Evolutionary conservation across 2,113 vertebrate species (phyloP).

Genomic region (Pionites leucogaster): DNA sequence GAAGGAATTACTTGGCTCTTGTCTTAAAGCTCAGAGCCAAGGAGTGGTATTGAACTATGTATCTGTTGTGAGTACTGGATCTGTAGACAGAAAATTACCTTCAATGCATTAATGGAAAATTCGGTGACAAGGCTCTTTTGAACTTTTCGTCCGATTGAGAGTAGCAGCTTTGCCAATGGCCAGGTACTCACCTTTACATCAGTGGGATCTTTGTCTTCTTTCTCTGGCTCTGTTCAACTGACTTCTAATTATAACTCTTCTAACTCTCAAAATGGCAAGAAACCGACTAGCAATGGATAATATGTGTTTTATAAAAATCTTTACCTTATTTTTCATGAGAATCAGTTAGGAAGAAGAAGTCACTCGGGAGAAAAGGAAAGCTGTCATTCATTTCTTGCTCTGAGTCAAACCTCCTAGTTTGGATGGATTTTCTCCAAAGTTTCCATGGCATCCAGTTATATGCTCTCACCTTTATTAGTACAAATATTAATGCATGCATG

Average conservation of each 20-base stretch:
- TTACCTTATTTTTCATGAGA: neutral
- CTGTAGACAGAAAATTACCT: neutral
- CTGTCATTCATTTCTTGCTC: conserved; percentile 1
- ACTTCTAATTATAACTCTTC: neutral
- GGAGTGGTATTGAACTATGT: neutral
- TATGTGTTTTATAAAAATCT: neutral
- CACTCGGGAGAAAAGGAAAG: conserved; percentile 14
- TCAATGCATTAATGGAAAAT: neutral
- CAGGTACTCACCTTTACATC: neutral
- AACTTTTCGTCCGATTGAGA: neutral
- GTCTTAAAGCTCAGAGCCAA: neutral
- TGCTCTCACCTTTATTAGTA: conserved; percentile 5
- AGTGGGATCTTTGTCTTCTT: neutral
- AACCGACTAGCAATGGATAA: neutral
- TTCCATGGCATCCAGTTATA: neutral
- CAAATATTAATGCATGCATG: neutral
- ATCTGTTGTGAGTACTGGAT: neutral
- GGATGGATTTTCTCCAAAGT: neutral
- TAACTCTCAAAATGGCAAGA: neutral
- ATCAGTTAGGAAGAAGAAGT: neutral
- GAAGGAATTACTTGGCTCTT: neutral
- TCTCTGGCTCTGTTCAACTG: neutral
- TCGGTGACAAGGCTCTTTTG: neutral
- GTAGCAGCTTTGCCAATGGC: neutral
- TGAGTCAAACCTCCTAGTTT: neutral